phyloP scores from a whole-genome alignment of 2,888 invertebrate species.

The Coleophora deauratella region DNA sequence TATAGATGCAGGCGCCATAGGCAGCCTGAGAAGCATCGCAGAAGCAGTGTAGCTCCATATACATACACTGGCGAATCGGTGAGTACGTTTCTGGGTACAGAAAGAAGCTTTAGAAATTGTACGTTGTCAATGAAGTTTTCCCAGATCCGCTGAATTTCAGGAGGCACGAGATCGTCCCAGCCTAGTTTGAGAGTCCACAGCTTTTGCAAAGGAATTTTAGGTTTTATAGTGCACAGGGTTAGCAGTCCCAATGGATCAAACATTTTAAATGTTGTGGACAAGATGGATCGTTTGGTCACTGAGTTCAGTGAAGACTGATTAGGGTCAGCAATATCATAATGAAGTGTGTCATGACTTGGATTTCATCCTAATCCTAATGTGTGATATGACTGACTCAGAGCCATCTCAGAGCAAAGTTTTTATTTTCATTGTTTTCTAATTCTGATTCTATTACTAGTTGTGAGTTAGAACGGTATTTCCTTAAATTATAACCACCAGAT shows the following conservation, averaged over 20 bases:
- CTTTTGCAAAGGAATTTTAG: neutral
- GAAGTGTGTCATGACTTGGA: slow-evolving; percentile 6
- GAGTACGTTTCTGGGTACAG: neutral
- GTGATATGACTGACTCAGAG: slow-evolving; percentile 1
- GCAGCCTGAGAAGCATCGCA: slow-evolving; percentile 7
- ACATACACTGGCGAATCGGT: neutral
- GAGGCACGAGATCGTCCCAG: neutral
- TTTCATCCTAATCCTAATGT: slow-evolving; percentile 11
- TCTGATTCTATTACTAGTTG: neutral
- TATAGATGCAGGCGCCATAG: slow-evolving; percentile 5
- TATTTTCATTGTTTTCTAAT: neutral
- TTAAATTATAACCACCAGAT: slow-evolving; percentile 3
- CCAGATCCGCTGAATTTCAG: neutral
- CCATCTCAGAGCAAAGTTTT: neutral
- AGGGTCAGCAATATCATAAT: neutral
- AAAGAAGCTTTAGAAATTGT: neutral
- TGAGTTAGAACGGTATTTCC: neutral
- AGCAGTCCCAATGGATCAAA: slow-evolving; percentile 1
- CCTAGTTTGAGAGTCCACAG: neutral
- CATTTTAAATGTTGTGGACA: slow-evolving; percentile 1
- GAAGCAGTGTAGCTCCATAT: slow-evolving; percentile 12
- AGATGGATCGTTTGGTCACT: slow-evolving; percentile 7
- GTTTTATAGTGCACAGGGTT: neutral
- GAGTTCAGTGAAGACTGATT: neutral
- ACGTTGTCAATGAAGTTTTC: neutral